Percentiles rank a stretch among this genome's conserved stretches.
Conservation (phyloP, 2,113 vertebrate genomes). For the Hypocryptadius cinnamomeus region DNA sequence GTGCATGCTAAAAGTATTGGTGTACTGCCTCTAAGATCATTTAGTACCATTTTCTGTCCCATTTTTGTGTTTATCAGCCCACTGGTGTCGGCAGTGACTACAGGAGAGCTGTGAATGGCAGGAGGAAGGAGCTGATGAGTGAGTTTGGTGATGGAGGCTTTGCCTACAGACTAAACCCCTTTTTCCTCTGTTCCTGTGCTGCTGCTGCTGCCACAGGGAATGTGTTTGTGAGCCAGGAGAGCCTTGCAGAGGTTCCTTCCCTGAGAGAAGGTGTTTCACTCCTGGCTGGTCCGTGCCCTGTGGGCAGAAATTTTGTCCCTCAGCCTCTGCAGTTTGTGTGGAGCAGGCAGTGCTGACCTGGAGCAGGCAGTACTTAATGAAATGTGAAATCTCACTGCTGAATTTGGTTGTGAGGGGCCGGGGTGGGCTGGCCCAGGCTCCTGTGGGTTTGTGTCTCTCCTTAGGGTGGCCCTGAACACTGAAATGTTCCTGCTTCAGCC, state of each 20-base stretch:
- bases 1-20: background rate
- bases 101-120: background rate
- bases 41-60: background rate
- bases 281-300: background rate
- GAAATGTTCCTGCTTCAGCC: background rate
- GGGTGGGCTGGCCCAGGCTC: background rate
- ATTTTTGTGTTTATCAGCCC: conserved; percentile 18
- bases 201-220: background rate
- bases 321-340: background rate
- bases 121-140: background rate
- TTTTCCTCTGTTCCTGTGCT: background rate
- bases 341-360: background rate
- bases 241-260: background rate
- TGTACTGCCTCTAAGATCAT: background rate
- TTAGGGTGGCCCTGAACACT: background rate
- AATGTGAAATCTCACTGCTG: background rate
- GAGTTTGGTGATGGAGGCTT: background rate
- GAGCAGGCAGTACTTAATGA: too few relatives aligned
- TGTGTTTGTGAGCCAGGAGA: background rate
- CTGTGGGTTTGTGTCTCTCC: background rate
- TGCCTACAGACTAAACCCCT: background rate
- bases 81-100: background rate
- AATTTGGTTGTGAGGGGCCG: background rate
- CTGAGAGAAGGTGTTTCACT: rapidly evolving
- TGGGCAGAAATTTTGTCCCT: background rate